Base-by-base conservation (phyloP, 2,888 invertebrate species). In the Calameuta idolon region DNA sequence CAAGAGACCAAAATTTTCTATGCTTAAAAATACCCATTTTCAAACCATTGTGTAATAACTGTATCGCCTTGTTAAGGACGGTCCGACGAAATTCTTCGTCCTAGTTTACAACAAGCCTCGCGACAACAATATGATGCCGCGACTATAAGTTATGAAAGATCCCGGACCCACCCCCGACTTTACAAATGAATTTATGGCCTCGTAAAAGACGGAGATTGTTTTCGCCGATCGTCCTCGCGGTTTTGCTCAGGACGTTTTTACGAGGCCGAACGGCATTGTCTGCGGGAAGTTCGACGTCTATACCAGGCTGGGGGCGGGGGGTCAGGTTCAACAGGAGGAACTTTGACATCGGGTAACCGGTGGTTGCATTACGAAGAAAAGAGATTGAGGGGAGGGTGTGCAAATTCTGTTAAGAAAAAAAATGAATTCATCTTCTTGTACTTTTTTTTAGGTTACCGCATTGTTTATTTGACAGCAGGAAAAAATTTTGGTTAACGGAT, bases 211-310 rank as follows among this genome's bases (percentile, higher is more conserved):
- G 81, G 83, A 86, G 87, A 88, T 88, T 86, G 88, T 88, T 86
- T 86, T 77, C 75, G 69, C 77, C 55, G 81, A 80, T 82, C 80
- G 81, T 81, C 79, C 76, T 80, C 83, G 85, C 81, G 86, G 88
- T 87, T 89, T 87, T 55, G 89, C 81, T 83, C 84, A 81, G 83
- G 87, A 87, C 88, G 85, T 85, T 88, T 88, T 89, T 88, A 89
- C 86, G 89, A 87, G 83, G 81, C 78, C 69, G 79, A 80, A 31
- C 33, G 11, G 83, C 81, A 84, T 89, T 87, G 88, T 87, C 83
- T 84, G 9, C 80, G 69, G 75, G 23, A 68, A 75, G 76, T 78
- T 76, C 73, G 76, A 76, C 76, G 76, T 78, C 76, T 55, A 9
- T 5, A 15, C 40, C 15, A 40, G 9, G 55, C 9, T 35, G 12